These are phyloP conservation scores for Aspidapion aeneum DNA, from an alignment of 2,888 invertebrate species.

Conservation along the genomic window DNA sequence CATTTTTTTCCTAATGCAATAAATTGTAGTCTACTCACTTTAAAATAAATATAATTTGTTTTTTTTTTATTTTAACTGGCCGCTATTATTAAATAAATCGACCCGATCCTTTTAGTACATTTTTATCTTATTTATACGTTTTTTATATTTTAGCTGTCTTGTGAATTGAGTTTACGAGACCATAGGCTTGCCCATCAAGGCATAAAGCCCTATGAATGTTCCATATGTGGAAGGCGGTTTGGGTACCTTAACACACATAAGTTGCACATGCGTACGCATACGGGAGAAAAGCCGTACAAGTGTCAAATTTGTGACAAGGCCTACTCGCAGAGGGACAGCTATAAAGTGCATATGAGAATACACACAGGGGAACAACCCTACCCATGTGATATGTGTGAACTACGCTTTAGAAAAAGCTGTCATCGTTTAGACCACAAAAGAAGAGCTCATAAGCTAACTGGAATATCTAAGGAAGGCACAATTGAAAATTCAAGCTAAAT, in stretches of 20 bases:
- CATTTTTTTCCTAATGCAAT: too few species aligned
- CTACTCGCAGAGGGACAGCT: constrained; percentile 56
- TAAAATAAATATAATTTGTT: too few species aligned
- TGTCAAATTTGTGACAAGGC: constrained; percentile 60
- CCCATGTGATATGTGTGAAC: constrained; percentile 55
- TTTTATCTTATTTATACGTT: too few species aligned
- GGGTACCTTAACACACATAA: constrained; percentile 64
- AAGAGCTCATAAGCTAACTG: too few species aligned
- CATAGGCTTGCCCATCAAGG: constrained; percentile 59
- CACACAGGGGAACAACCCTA: constrained; percentile 63
- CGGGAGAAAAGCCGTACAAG: constrained; percentile 52
- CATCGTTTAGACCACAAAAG: too few species aligned
- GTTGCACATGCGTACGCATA: constrained; percentile 60
- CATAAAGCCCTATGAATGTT: constrained; percentile 56
- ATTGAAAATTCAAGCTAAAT: too few species aligned
- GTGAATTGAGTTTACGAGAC: constrained; percentile 57
- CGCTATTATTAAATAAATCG: too few species aligned
- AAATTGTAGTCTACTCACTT: too few species aligned
- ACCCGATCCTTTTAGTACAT: too few species aligned
- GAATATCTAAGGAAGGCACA: too few species aligned
- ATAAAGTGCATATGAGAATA: constrained; percentile 55
- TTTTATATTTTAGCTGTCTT: too few species aligned
- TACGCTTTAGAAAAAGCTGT: constrained; percentile 56
- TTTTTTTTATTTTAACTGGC: too few species aligned
- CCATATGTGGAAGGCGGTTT: constrained; percentile 60